Evolutionary conservation across 2,888 invertebrate genomes (phyloP).

Genomic region (Ophonus ardosiacus): DNA sequence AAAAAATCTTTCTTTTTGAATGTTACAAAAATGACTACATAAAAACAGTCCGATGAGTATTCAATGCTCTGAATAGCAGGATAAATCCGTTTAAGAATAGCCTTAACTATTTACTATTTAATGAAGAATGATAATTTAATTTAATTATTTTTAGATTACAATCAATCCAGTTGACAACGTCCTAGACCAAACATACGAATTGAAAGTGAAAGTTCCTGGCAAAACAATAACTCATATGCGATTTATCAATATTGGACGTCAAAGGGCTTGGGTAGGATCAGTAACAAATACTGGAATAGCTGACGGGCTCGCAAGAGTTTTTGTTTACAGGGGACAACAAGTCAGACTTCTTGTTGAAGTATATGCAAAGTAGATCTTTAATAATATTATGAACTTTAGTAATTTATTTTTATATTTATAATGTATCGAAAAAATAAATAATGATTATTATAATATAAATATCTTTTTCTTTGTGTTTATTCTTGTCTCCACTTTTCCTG

Average conservation of each 20-base stretch:
- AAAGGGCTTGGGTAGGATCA: not conserved
- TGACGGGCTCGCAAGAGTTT: not conserved
- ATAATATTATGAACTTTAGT: not conserved
- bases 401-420: not conserved
- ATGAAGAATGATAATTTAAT: not conserved
- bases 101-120: too few species aligned
- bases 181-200: not conserved
- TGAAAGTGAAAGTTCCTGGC: not conserved
- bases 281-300: not conserved
- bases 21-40: too few species aligned
- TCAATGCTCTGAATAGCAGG: too few species aligned
- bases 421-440: not conserved
- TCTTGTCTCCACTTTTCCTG: not conserved
- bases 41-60: not conserved
- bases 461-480: not conserved
- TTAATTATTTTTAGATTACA: not conserved
- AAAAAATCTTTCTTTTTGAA: too few species aligned
- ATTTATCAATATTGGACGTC: conserved; percentile 1
- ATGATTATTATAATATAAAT: not conserved
- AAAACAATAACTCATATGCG: not conserved
- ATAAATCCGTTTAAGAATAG: too few species aligned
- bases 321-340: not conserved
- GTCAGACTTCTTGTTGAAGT: conserved; percentile 1
- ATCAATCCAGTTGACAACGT: not conserved
- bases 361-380: not conserved